Evolutionary conservation across 2,113 vertebrate species (phyloP), one percentile per base, ranked within the genome.

Genomic region (Corapipo altera): DNA sequence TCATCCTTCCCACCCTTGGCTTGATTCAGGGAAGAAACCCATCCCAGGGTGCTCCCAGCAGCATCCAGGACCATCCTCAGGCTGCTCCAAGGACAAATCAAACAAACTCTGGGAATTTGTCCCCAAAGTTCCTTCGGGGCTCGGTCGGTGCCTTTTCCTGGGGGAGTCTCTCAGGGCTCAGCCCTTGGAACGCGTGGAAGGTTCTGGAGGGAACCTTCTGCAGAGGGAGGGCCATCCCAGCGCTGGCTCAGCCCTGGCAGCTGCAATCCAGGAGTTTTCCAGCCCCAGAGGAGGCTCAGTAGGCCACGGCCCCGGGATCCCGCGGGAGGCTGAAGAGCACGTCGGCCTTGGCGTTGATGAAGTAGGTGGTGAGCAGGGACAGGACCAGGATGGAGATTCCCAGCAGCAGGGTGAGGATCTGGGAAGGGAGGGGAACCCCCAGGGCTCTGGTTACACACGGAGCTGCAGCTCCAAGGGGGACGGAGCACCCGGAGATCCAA

Each of bases 341-440:
- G 7, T 99, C 98, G 0, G 99, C 99, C 97, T 99, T 99, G 66
- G 98, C 98, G 54, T 98, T 99, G 98, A 99, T 94, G 69, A 98
- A 95, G 91, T 99, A 99, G 0, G 99, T 99, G 92, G 98, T 81
- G 24, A 98, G 27, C 20, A 99, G 98, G 5, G 99, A 99, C 11
- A 98, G 43, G 33, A 98, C 2, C 49, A 99, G 97, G 57, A 99
- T 97, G 35, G 79, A 96, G 2, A 99, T 74, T 9, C 99, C 99
- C 61, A 99, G 98, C 0, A 98, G 97, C 79, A 99, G 95, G 5
- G 99, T 99, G 97, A 99, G 69, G 58, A 99, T 98, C 99, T 66
- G 64, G 62, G 59, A 6, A n/a, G 55, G 55, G n/a, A 35, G 24
- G 16, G 58, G 32, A 8, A 23, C 18, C 32, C 4, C 19, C 54